These are phyloP conservation scores for Diarsia brunnea DNA, from an alignment of 2,888 invertebrate species.

Conservation along the genomic window DNA sequence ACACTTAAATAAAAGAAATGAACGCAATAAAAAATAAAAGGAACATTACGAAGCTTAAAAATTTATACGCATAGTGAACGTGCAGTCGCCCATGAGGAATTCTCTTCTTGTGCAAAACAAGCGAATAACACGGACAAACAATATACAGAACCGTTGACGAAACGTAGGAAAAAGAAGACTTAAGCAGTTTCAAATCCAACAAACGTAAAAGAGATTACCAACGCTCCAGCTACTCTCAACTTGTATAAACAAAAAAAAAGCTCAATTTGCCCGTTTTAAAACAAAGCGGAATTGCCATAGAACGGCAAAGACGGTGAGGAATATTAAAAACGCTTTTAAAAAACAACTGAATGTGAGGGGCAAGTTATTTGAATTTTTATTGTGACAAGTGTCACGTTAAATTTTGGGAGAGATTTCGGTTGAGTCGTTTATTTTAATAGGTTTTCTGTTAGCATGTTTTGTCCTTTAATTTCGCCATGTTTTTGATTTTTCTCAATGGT, in stretches of 20 bases:
- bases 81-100: slow-evolving; percentile 82
- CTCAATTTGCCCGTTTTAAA: slow-evolving; percentile 87
- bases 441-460: slow-evolving; percentile 11
- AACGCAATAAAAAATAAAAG: slow-evolving; percentile 67
- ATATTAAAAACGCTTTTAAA: slow-evolving; percentile 90
- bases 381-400: slow-evolving; percentile 73
- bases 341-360: slow-evolving; percentile 81
- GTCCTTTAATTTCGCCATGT: neutral
- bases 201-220: slow-evolving; percentile 90
- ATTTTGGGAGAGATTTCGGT: slow-evolving; percentile 35
- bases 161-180: slow-evolving; percentile 85
- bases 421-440: slow-evolving; percentile 22
- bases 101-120: slow-evolving; percentile 72
- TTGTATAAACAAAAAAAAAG: slow-evolving; percentile 89
- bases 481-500: neutral
- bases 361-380: slow-evolving; percentile 86
- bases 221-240: slow-evolving; percentile 88
- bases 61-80: slow-evolving; percentile 86
- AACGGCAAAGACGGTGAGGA: slow-evolving; percentile 85
- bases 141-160: slow-evolving; percentile 84
- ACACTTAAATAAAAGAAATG: slow-evolving; percentile 75
- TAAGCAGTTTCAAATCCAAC: slow-evolving; percentile 85
- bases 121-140: slow-evolving; percentile 83
- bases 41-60: slow-evolving; percentile 82
- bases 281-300: slow-evolving; percentile 87